Evolutionary conservation across 2,888 invertebrate genomes (phyloP).

Genomic region (Molorchus minor): DNA sequence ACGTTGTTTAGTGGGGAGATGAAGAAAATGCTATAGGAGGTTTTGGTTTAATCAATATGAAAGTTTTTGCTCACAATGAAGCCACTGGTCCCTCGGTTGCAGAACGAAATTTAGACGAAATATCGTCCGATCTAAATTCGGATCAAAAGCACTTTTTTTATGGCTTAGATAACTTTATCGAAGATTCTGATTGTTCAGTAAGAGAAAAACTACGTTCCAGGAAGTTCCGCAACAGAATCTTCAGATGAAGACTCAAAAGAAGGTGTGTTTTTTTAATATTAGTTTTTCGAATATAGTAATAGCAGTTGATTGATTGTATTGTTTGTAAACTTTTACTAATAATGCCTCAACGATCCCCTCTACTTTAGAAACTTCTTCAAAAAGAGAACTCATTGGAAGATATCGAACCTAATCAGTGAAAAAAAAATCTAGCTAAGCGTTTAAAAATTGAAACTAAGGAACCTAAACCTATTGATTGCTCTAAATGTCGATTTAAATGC

Average conservation of each 20-base stretch:
- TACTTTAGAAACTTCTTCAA: neutral
- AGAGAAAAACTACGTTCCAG: slow-evolving; percentile 7
- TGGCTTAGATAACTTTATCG: neutral
- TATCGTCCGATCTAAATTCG: neutral
- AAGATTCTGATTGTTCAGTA: slow-evolving; percentile 10
- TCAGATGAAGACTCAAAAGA: neutral
- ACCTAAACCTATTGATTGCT: slow-evolving; percentile 9
- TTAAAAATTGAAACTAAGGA: slow-evolving; percentile 11
- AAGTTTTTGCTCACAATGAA: neutral
- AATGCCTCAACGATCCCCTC: neutral
- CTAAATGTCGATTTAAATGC: slow-evolving; percentile 21
- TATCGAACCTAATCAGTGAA: slow-evolving; percentile 7
- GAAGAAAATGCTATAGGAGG: neutral
- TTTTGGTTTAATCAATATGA: slow-evolving; percentile 19
- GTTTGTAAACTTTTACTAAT: neutral
- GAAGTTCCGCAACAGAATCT: neutral
- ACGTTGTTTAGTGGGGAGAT: too few relatives aligned
- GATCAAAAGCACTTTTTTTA: slow-evolving; percentile 2
- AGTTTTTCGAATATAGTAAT: neutral
- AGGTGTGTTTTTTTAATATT: neutral
- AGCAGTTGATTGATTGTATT: neutral
- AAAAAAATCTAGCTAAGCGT: slow-evolving; percentile 3
- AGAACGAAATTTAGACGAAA: neutral
- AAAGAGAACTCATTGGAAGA: slow-evolving; percentile 6
- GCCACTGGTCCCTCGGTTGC: neutral